Percentiles rank a stretch among this genome's conserved stretches.
These are phyloP conservation scores for Anoplophora glabripennis DNA, from an alignment of 1,140 invertebrate species.

Conservation along the genomic window DNA sequence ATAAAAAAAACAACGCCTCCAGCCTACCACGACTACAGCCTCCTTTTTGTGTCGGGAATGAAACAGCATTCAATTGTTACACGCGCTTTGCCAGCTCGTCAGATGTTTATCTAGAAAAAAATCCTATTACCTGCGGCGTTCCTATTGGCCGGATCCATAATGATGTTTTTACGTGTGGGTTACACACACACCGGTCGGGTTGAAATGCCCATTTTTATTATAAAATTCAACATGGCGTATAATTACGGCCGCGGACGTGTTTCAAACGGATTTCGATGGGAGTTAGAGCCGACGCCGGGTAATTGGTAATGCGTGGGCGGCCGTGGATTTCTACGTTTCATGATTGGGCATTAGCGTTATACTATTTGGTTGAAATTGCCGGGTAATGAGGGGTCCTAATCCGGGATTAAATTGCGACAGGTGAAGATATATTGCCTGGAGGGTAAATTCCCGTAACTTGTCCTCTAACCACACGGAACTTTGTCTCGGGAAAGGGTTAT, in stretches of 20 bases:
- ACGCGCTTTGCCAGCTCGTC: conserved; percentile 19
- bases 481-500: too few relatives aligned
- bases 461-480: too few relatives aligned
- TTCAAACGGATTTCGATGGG: conserved; percentile 21
- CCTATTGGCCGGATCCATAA: conserved; percentile 46
- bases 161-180: conserved; percentile 47
- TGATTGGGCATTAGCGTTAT: too few relatives aligned
- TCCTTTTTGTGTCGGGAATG: neutral
- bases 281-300: conserved; percentile 18
- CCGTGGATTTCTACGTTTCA: too few relatives aligned
- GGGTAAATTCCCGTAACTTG: too few relatives aligned
- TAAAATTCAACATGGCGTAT: conserved; percentile 46
- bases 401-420: too few relatives aligned
- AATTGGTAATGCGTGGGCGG: conserved; percentile 20
- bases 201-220: conserved; percentile 47
- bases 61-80: conserved; percentile 16
- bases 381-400: too few relatives aligned
- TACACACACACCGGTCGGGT: conserved; percentile 31
- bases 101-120: conserved; percentile 38
- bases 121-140: conserved; percentile 44
- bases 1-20: too few relatives aligned
- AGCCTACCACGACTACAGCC: too few relatives aligned
- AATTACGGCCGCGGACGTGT: conserved; percentile 32
- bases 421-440: too few relatives aligned
- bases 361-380: too few relatives aligned